Conservation (phyloP, 2,797 vertebrate genomes). For the Anguilla megastoma region DNA sequence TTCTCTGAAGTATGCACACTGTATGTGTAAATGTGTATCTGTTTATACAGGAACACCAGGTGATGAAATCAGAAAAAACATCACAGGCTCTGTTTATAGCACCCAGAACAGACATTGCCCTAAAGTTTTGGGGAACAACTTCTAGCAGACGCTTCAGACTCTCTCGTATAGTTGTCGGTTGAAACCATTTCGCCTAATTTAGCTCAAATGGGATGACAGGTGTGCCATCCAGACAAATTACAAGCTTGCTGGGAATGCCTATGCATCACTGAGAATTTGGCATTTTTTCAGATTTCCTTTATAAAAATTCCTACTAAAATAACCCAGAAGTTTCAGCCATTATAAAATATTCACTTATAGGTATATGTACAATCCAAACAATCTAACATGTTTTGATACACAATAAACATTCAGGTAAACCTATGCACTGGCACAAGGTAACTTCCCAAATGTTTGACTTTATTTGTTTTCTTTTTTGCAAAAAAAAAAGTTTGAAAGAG, state of each 20-base stretch:
- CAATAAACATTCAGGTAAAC: not conserved
- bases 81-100: not conserved
- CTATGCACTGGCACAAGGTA: not conserved
- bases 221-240: not conserved
- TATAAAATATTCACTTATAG: not conserved
- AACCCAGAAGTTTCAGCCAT: not conserved
- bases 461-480: not conserved
- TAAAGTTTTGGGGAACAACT: not conserved
- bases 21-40: not conserved
- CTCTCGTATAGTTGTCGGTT: not conserved
- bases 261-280: not conserved
- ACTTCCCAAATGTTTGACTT: conserved; percentile 20
- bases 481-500: not conserved
- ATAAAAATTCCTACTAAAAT: not conserved
- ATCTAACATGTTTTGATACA: not conserved
- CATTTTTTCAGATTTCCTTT: not conserved
- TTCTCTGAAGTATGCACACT: not conserved
- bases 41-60: not conserved
- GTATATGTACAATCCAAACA: not conserved
- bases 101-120: not conserved
- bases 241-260: not conserved
- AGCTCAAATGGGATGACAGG: not conserved
- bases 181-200: not conserved
- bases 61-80: not conserved
- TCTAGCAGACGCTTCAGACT: not conserved